These are phyloP conservation scores for Amiota mariae DNA, from an alignment of 2,888 invertebrate species.

Conservation along the genomic window DNA sequence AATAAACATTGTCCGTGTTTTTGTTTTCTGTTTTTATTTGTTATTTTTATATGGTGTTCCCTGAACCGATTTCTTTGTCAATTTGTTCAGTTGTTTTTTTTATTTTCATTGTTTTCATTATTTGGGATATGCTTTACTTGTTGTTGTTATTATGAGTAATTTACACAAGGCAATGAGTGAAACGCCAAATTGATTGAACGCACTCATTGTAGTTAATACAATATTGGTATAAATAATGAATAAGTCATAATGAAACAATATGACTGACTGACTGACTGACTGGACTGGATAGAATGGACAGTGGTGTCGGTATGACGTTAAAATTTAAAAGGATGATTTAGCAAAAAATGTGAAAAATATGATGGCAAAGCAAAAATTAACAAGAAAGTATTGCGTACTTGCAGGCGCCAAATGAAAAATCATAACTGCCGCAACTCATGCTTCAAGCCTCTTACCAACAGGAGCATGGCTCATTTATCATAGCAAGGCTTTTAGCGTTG, in stretches of 20 bases:
- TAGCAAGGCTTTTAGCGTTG: neutral
- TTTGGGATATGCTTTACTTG: neutral
- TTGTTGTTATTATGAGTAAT: conserved; percentile 16
- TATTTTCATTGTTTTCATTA: conserved; percentile 7
- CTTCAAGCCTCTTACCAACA: neutral
- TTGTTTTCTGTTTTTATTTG: neutral
- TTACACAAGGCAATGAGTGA: conserved; percentile 1
- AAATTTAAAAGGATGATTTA: neutral
- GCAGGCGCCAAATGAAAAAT: conserved; percentile 7
- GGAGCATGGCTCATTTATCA: conserved; percentile 14
- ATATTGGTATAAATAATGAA: conserved; percentile 26
- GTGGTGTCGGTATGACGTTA: conserved; percentile 12
- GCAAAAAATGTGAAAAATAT: conserved; percentile 8
- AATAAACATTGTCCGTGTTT: conserved; percentile 5
- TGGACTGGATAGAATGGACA: neutral
- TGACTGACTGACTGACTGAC: too few species aligned
- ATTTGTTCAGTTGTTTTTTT: neutral
- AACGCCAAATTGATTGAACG: too few species aligned
- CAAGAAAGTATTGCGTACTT: conserved; percentile 7
- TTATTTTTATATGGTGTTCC: neutral
- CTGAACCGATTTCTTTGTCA: conserved; percentile 5
- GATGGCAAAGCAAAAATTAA: neutral
- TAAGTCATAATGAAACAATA: neutral
- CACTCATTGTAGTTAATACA: neutral
- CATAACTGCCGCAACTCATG: too few species aligned